Conservation (phyloP, 2,797 vertebrate species). For the Sebastes ruberrimus region DNA sequence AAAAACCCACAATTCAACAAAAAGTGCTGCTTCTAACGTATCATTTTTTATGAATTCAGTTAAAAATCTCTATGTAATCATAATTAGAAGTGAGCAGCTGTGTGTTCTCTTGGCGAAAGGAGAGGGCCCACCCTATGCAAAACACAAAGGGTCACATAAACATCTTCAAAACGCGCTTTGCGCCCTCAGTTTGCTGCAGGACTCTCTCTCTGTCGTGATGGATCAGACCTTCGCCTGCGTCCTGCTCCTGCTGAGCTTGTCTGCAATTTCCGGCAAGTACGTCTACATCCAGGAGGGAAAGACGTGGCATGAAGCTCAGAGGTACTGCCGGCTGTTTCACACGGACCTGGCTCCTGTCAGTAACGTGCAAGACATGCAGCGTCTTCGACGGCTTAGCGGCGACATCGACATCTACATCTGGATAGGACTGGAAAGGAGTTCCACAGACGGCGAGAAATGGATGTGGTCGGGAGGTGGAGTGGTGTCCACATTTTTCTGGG, state of each 20-base stretch:
- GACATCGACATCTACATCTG: accelerated
- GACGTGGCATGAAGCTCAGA: slow-evolving; percentile 29
- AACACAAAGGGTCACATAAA: neutral
- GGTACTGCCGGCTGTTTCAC: slow-evolving; percentile 5
- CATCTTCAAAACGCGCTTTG: neutral
- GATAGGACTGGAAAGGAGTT: slow-evolving; percentile 35
- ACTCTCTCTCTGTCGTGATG: neutral
- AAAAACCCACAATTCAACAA: neutral
- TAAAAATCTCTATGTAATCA: neutral
- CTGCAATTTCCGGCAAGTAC: slow-evolving; percentile 30
- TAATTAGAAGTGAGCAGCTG: neutral
- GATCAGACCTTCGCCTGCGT: neutral
- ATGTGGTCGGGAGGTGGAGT: slow-evolving; percentile 52
- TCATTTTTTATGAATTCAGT: neutral
- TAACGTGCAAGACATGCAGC: accelerated
- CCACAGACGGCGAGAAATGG: neutral
- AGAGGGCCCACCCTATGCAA: slow-evolving; percentile 41
- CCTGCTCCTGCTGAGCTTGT: slow-evolving; percentile 35
- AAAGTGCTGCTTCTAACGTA: neutral
- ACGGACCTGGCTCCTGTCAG: slow-evolving; percentile 59
- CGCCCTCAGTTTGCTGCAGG: neutral
- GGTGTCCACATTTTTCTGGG: slow-evolving; percentile 18
- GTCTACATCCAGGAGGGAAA: accelerated
- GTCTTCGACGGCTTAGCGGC: accelerated
- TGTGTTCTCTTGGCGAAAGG: neutral